Evolutionary conservation across 2,888 invertebrate genomes (phyloP).

Genomic region (Eulithis prunata): DNA sequence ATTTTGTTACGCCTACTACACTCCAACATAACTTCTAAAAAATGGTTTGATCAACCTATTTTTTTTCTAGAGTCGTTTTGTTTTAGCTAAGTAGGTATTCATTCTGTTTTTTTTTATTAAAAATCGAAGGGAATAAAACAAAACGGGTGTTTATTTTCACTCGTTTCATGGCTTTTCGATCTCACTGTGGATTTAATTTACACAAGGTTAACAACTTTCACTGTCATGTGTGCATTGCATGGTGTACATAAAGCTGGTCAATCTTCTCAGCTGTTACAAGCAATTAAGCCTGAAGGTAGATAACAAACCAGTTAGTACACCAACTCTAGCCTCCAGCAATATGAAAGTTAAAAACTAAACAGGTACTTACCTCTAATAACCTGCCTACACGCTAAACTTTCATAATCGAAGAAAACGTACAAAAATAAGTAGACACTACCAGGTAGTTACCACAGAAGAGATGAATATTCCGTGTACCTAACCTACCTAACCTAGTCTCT

Average conservation of each 20-base stretch:
- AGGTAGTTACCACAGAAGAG: too few relatives aligned
- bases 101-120: too few relatives aligned
- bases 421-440: background rate
- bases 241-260: conserved; percentile 32
- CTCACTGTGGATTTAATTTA: conserved; percentile 49
- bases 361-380: background rate
- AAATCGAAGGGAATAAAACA: too few relatives aligned
- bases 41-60: too few relatives aligned
- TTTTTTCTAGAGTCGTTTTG: background rate
- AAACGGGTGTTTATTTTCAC: conserved; percentile 14
- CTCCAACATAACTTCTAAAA: too few relatives aligned
- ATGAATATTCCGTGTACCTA: too few relatives aligned
- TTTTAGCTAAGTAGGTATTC: too few relatives aligned
- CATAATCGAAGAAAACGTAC: conserved; percentile 5
- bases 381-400: background rate
- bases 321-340: conserved; percentile 5
- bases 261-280: conserved; percentile 25
- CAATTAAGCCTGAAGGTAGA: conserved; percentile 6
- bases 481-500: too few relatives aligned
- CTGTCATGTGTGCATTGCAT: conserved; percentile 41
- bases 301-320: background rate
- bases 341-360: conserved; percentile 8
- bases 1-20: too few relatives aligned
- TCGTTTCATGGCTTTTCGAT: conserved; percentile 40
- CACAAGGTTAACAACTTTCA: conserved; percentile 73